Evolutionary conservation across 2,797 vertebrate genomes (phyloP).

Genomic region (Malacoraja senta): DNA sequence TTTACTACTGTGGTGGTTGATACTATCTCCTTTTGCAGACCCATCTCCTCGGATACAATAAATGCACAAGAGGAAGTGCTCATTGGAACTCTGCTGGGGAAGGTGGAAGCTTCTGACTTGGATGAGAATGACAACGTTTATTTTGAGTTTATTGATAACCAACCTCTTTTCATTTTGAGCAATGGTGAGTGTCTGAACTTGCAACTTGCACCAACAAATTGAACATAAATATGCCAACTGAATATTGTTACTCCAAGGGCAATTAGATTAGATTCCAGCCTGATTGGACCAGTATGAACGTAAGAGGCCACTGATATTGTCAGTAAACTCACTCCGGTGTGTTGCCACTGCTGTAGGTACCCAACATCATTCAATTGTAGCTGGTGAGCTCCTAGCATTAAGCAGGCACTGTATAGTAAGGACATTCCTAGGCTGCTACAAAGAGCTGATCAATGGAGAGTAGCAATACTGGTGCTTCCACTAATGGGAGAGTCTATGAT

Average conservation of each 20-base stretch:
- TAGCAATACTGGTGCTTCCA: too few species aligned
- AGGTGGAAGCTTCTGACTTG: neutral
- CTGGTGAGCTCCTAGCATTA: too few species aligned
- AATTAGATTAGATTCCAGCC: neutral
- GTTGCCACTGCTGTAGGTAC: neutral
- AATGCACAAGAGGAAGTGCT: neutral
- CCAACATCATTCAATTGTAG: neutral
- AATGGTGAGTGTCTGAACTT: neutral
- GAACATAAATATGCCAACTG: neutral
- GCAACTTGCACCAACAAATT: too few species aligned
- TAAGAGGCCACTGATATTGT: neutral
- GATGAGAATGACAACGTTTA: conserved; percentile 3
- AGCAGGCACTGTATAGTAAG: too few species aligned
- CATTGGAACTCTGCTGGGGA: conserved; percentile 12
- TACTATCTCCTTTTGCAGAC: neutral
- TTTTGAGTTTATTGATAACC: conserved; percentile 14
- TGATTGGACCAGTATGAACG: neutral
- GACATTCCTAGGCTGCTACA: too few species aligned
- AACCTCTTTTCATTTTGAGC: neutral
- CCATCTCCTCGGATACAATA: neutral
- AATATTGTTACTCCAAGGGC: neutral
- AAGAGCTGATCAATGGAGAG: too few species aligned
- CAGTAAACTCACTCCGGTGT: neutral
- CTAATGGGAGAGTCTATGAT: too few species aligned
- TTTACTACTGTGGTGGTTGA: neutral